A percentile compares a stretch with the other conserved stretches of the same genome.
phyloP scores from a whole-genome alignment of 2,113 vertebrate genomes.

The Ophiodon elongatus region DNA sequence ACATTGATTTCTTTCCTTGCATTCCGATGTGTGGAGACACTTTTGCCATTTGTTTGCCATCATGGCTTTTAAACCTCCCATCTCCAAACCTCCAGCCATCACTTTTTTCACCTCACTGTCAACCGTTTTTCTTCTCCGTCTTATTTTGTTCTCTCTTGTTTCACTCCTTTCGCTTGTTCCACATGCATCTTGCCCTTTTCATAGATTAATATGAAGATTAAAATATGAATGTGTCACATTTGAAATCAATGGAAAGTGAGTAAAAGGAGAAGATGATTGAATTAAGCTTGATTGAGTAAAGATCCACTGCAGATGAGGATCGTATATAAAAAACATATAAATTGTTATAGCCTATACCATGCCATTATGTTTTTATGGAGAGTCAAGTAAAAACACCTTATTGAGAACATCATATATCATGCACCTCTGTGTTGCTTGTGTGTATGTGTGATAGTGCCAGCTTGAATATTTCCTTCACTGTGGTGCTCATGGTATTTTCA shows the following conservation, averaged over 20 bases:
- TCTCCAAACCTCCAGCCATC: neutral
- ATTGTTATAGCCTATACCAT: neutral
- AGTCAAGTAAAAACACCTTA: neutral
- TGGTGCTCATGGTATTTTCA: neutral
- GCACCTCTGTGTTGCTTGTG: too few relatives aligned
- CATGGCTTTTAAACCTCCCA: neutral
- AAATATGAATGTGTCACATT: neutral
- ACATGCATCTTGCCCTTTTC: neutral
- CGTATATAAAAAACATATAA: too few relatives aligned
- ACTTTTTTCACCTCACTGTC: neutral
- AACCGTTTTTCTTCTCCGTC: neutral
- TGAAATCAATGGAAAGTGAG: neutral
- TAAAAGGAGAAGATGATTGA: neutral
- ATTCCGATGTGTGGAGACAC: neutral
- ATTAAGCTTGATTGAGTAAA: neutral
- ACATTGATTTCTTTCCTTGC: constrained; percentile 3
- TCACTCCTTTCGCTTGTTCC: neutral
- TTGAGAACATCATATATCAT: neutral
- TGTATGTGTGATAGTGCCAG: too few relatives aligned
- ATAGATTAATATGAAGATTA: neutral
- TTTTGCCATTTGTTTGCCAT: neutral
- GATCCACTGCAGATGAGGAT: too few relatives aligned
- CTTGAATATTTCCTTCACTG: neutral
- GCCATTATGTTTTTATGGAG: neutral
- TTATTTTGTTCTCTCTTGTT: neutral